These are phyloP conservation scores for Phyllostomus discolor DNA, from an alignment of 2,113 vertebrate species.

Conservation along the genomic window DNA sequence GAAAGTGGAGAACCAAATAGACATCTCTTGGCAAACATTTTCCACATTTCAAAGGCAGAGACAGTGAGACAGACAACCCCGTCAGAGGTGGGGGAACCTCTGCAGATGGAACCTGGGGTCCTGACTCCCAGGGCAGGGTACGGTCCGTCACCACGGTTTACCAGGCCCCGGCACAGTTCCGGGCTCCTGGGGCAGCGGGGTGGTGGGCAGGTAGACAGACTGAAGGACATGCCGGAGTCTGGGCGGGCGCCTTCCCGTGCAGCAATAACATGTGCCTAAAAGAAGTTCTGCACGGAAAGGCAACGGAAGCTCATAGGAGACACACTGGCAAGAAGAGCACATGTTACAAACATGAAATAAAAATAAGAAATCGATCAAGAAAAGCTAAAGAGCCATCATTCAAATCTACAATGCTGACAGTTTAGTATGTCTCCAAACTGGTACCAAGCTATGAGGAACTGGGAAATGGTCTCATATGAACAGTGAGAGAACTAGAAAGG, in stretches of 20 bases:
- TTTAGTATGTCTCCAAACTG: not conserved
- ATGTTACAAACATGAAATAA: not conserved
- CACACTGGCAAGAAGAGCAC: not conserved
- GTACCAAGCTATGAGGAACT: not conserved
- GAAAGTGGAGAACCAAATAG: not conserved
- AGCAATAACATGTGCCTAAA: not conserved
- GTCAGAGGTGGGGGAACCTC: no score
- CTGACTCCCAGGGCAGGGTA: not conserved
- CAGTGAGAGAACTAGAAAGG: not conserved
- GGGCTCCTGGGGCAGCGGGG: not conserved
- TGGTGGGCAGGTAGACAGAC: not conserved
- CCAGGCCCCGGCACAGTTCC: not conserved
- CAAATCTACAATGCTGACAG: not conserved
- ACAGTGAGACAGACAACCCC: not conserved
- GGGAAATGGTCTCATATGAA: not conserved
- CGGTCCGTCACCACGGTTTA: not conserved
- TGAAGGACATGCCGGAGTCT: fast-evolving
- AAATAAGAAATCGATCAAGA: not conserved
- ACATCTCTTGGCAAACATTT: not conserved
- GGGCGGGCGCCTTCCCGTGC: no score
- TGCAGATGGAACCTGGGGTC: not conserved
- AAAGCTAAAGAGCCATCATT: not conserved
- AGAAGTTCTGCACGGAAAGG: not conserved
- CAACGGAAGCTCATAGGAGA: not conserved
- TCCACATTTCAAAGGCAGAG: not conserved